These are phyloP conservation scores for Dendrocopos noguchii DNA, from an alignment of 2,113 vertebrate species.

Conservation along the genomic window DNA sequence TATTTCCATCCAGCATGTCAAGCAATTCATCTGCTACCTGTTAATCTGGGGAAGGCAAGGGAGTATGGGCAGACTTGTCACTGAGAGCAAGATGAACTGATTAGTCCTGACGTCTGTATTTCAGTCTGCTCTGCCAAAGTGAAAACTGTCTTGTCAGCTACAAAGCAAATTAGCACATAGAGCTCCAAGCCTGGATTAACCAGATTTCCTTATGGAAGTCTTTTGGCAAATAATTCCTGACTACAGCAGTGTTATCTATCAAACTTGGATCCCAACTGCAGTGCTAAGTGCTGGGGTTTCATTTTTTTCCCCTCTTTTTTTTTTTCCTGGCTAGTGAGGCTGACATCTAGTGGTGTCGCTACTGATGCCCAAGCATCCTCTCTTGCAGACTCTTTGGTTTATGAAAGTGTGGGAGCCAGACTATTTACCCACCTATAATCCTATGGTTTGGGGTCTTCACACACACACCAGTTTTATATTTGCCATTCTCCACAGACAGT, in stretches of 20 bases:
- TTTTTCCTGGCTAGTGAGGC: neutral
- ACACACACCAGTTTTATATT: constrained; percentile 33
- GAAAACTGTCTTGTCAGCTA: neutral
- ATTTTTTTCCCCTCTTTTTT: neutral
- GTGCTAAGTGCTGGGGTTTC: neutral
- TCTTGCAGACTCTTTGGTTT: neutral
- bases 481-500: constrained; percentile 70
- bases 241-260: neutral
- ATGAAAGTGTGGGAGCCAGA: neutral
- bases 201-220: neutral
- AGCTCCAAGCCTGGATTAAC: neutral
- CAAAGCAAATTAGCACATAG: neutral
- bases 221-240: neutral
- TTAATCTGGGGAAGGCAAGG: neutral
- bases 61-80: neutral
- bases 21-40: neutral
- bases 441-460: constrained; percentile 71
- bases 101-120: neutral
- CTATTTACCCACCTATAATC: constrained; percentile 72
- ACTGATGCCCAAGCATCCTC: neutral
- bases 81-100: neutral
- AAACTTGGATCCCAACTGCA: neutral
- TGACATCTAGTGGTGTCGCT: constrained; percentile 44
- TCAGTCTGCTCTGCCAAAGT: neutral
- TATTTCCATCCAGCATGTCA: neutral